Percentiles rank a stretch among this genome's conserved stretches.
Evolutionary conservation across 1,140 invertebrate genomes (phyloP).

Genomic region (Sycobia sp.): DNA sequence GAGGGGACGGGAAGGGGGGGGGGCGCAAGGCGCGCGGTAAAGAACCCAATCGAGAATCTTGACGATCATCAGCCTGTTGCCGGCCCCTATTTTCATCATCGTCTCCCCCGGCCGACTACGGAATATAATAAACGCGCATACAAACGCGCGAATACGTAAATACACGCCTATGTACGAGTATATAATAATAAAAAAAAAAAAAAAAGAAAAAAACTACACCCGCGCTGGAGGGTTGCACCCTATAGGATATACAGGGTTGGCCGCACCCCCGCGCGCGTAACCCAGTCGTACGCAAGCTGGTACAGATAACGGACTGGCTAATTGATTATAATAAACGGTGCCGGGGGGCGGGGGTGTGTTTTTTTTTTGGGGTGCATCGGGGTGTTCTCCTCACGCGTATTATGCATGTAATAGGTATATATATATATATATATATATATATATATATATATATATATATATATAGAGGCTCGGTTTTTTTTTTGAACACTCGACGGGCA

Average conservation of each 20-base stretch:
- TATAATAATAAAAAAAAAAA: no score
- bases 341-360: no score
- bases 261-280: slow-evolving; percentile 26
- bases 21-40: not conserved
- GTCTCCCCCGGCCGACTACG: slow-evolving; percentile 21
- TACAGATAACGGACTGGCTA: slow-evolving; percentile 57
- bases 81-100: slow-evolving; percentile 22
- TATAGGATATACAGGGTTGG: slow-evolving; percentile 16
- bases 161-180: no score
- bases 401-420: no score
- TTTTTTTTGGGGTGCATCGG: no score
- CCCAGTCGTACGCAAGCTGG: slow-evolving; percentile 46
- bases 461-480: slow-evolving; percentile 27
- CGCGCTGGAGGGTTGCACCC: slow-evolving; percentile 60
- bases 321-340: slow-evolving; percentile 60
- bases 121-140: slow-evolving; percentile 53
- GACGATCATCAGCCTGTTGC: slow-evolving; percentile 61
- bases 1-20: no score
- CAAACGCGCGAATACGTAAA: no score
- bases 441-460: no score
- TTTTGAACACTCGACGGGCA: slow-evolving; percentile 34
- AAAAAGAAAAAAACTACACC: no score
- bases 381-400: no score
- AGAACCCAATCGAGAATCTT: slow-evolving; percentile 41
- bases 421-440: no score